These are phyloP conservation scores for Drosophila jambulina DNA, from an alignment of 1,140 invertebrate genomes.

Conservation along the genomic window DNA sequence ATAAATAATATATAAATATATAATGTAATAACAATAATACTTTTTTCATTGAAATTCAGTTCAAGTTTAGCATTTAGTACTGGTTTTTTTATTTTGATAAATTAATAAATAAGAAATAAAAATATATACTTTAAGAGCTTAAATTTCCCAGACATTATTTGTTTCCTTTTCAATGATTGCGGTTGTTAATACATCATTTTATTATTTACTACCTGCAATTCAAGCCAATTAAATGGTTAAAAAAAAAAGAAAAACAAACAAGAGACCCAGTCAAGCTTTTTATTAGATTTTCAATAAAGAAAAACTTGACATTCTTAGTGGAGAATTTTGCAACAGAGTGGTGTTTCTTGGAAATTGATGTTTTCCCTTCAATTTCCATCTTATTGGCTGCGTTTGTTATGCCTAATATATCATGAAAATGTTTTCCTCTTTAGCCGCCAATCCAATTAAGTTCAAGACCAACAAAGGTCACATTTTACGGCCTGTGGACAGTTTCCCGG, in stretches of 20 bases:
- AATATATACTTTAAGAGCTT: too few relatives aligned
- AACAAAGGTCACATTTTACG: slow-evolving; percentile 1
- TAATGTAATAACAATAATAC: too few relatives aligned
- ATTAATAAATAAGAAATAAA: too few relatives aligned
- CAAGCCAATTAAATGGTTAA: background rate
- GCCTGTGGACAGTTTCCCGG: slow-evolving; percentile 1
- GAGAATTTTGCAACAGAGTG: background rate
- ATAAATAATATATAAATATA: too few relatives aligned
- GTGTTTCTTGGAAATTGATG: background rate
- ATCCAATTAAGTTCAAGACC: slow-evolving; percentile 1
- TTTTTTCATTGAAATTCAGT: too few relatives aligned
- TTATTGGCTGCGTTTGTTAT: background rate
- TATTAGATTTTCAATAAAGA: background rate
- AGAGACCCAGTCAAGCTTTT: too few relatives aligned
- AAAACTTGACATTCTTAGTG: background rate
- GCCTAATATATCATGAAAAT: background rate
- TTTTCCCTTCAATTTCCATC: background rate
- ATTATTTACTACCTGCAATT: too few relatives aligned
- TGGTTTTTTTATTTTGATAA: too few relatives aligned
- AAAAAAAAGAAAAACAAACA: background rate
- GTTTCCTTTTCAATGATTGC: too few relatives aligned
- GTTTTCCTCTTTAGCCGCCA: background rate
- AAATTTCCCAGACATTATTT: too few relatives aligned
- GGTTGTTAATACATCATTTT: too few relatives aligned
- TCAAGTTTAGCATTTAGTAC: too few relatives aligned